Conservation (phyloP, 2,797 vertebrate species). For the Phalloptychus januarius region DNA sequence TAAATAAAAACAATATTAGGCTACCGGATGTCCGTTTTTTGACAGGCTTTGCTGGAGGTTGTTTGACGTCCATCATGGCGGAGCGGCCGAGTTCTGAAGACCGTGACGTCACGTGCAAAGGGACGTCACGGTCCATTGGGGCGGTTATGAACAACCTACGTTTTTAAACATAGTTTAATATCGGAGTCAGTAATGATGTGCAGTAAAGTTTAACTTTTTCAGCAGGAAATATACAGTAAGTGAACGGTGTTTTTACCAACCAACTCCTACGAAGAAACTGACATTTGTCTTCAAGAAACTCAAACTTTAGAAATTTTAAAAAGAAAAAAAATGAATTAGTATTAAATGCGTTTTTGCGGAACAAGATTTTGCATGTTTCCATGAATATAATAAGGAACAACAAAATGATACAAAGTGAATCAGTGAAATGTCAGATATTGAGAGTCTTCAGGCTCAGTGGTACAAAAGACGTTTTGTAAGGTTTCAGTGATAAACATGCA, state of each 20-base stretch:
- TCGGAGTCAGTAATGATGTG: neutral
- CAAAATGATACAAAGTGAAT: too few relatives aligned
- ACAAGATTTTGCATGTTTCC: neutral
- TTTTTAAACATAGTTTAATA: neutral
- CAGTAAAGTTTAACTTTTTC: neutral
- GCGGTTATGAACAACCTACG: neutral
- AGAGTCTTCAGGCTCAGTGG: neutral
- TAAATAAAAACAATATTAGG: too few relatives aligned
- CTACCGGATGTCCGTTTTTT: too few relatives aligned
- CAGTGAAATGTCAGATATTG: neutral
- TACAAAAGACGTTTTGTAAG: conserved; percentile 20
- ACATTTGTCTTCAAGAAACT: neutral
- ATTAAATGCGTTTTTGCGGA: neutral
- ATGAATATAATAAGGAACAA: neutral
- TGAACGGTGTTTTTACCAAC: neutral
- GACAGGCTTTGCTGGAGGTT: too few relatives aligned
- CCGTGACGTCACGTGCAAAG: too few relatives aligned
- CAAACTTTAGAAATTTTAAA: neutral
- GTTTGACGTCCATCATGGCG: too few relatives aligned
- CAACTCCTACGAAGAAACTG: neutral
- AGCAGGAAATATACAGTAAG: neutral
- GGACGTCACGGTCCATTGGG: neutral
- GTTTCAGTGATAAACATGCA: conserved; percentile 11
- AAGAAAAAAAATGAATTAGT: neutral
- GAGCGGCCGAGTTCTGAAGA: too few relatives aligned